Evolutionary conservation across 2,797 vertebrate species (phyloP), one percentile per base, ranked within the genome.

Genomic region (Petrocephalus schoutedeni): DNA sequence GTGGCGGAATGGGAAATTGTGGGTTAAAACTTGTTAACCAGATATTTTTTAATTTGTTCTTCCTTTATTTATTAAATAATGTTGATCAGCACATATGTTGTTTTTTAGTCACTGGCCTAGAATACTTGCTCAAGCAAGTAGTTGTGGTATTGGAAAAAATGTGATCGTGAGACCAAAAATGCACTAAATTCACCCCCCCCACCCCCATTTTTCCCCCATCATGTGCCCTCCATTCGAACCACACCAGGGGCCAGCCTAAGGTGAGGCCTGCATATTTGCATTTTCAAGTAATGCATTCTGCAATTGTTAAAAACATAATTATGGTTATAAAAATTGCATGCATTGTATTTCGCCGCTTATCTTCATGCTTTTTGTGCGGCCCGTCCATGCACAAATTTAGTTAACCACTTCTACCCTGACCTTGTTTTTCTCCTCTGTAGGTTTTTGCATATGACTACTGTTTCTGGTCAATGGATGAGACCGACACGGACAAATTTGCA

Each of bases 381-480:
- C 23, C 57, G 21, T 4, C 53, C 4, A 2, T 32, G 51, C 49
- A 56, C 7, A 1, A 23, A 16, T 32, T 16, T 53, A 12, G 10
- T 85, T 12, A 14, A 53, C n/a, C n/a, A 21, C 2, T 80, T 2
- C 74, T 80, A 14, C 41, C 3, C 3, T 84, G 28, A 12, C 74
- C 45, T 28, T 41, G 53, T 36, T 19, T 61, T 8, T 86, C 19
- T 41, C 28, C 36, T 59, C n/a, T 88, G 0, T 92, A 99, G 98
- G 96, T 96, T 10, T 99, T 99, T 92, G 98, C 98, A 0, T 99
- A 98, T 0, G 98, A 99, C 93, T 95, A 99, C 94, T 99, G 98
- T 93, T 99, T 99, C 94, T 99, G 98, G 98, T 99, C 98, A 0
- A 98, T 99, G 95, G 98, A 99, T 90, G 98, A 99, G 91, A 95